Percentiles rank a stretch among this genome's conserved stretches.
Evolutionary conservation across 2,888 invertebrate species (phyloP).

Genomic region (Meta bourneti): DNA sequence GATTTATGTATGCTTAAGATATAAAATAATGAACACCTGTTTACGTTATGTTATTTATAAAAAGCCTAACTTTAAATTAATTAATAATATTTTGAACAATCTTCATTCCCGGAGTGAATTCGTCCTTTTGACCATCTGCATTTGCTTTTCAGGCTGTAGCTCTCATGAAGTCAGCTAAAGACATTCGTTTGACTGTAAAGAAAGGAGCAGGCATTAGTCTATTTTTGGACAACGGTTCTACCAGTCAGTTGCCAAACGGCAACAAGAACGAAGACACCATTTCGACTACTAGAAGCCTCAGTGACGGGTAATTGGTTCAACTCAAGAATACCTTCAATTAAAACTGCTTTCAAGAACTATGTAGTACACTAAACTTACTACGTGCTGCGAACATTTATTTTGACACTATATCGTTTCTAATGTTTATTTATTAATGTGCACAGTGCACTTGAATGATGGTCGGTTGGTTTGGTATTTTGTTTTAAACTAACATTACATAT

Average conservation of each 20-base stretch:
- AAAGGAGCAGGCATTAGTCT: conserved; percentile 84
- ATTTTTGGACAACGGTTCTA: conserved; percentile 66
- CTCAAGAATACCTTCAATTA: conserved; percentile 3
- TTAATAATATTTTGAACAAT: neutral
- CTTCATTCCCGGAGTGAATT: too few relatives aligned
- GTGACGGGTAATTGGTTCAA: conserved; percentile 66
- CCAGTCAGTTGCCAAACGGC: conserved; percentile 38
- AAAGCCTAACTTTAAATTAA: neutral
- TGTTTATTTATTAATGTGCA: too few relatives aligned
- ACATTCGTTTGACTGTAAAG: conserved; percentile 88
- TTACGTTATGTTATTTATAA: neutral
- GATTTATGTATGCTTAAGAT: too few relatives aligned
- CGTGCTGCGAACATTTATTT: too few relatives aligned
- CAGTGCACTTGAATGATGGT: too few relatives aligned
- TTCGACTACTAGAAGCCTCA: conserved; percentile 65
- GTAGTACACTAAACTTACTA: too few relatives aligned
- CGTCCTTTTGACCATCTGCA: too few relatives aligned
- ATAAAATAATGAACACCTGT: too few relatives aligned
- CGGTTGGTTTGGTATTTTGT: too few relatives aligned
- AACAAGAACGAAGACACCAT: conserved; percentile 66
- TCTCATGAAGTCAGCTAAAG: conserved; percentile 87
- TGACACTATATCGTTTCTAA: too few relatives aligned
- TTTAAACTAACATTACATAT: too few relatives aligned
- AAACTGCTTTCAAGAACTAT: too few relatives aligned
- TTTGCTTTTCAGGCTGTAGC: conserved; percentile 67